Evolutionary conservation across 2,797 vertebrate genomes (phyloP).

Genomic region (Scarus forsteni): DNA sequence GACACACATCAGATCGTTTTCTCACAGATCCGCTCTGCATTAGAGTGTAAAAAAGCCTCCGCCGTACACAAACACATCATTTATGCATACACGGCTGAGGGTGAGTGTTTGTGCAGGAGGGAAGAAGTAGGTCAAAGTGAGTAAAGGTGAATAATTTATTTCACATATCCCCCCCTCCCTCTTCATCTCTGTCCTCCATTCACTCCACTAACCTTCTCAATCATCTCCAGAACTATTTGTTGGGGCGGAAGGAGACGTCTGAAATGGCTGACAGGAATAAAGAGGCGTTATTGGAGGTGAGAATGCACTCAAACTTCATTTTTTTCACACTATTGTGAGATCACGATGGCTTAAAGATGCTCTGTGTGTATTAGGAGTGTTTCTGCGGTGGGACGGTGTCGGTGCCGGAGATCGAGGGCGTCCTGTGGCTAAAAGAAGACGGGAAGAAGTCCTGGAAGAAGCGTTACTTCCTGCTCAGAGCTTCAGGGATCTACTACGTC

Average conservation of each 20-base stretch:
- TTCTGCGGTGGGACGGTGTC: slow-evolving; percentile 96
- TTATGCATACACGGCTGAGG: slow-evolving; percentile 57
- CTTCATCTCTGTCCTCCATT: not conserved
- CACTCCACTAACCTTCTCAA: slow-evolving; percentile 28
- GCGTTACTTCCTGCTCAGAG: slow-evolving; percentile 96
- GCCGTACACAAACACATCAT: slow-evolving; percentile 50
- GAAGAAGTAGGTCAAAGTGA: slow-evolving; percentile 78
- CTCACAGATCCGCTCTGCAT: not conserved
- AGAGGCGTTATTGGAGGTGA: slow-evolving; percentile 95
- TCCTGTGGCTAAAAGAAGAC: slow-evolving; percentile 97
- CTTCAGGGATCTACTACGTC: slow-evolving; percentile 97
- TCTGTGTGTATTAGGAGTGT: slow-evolving; percentile 87
- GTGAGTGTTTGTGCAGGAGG: slow-evolving; percentile 56
- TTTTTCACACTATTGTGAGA: not conserved
- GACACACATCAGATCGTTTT: not conserved
- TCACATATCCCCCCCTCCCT: slow-evolving; percentile 33
- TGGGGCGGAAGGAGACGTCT: slow-evolving; percentile 95
- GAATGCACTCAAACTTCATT: not conserved
- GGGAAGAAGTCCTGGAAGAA: slow-evolving; percentile 99
- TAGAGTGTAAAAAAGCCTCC: slow-evolving; percentile 24
- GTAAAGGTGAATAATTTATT: slow-evolving; percentile 78
- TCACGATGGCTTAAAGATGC: not conserved
- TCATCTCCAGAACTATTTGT: slow-evolving; percentile 92
- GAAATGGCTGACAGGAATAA: slow-evolving; percentile 99
- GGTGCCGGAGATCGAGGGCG: slow-evolving; percentile 96